Evolutionary conservation across 1,140 invertebrate species (phyloP).

Genomic region (Drosophila virilis): DNA sequence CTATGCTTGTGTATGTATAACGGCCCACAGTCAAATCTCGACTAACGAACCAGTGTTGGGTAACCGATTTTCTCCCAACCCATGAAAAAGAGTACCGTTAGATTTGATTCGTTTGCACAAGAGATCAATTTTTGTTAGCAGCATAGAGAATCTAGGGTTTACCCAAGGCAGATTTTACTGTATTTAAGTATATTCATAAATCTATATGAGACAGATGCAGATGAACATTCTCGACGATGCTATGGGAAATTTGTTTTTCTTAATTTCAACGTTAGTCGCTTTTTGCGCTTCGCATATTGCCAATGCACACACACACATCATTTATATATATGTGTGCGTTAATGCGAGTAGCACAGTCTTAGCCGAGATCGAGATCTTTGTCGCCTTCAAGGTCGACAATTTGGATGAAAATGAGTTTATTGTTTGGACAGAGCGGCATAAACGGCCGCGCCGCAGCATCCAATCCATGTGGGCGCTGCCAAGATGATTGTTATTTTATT

Average conservation of each 20-base stretch:
- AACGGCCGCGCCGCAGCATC: conserved; percentile 32
- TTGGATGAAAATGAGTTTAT: conserved; percentile 80
- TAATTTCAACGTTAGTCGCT: conserved; percentile 30
- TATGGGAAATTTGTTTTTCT: conserved; percentile 44
- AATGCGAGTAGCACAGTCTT: conserved; percentile 4
- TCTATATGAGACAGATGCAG: conserved; percentile 5
- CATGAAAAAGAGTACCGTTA: too few relatives aligned
- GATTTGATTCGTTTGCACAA: too few relatives aligned
- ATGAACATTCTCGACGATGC: conserved; percentile 53
- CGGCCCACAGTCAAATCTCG: neutral
- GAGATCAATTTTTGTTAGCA: too few relatives aligned
- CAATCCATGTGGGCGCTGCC: conserved; percentile 65
- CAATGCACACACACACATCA: conserved; percentile 16
- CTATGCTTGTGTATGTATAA: conserved; percentile 4
- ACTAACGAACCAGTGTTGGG: neutral
- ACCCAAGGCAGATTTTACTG: neutral
- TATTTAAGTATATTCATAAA: conserved; percentile 24
- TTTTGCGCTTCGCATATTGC: conserved; percentile 27
- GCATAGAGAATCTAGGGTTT: too few relatives aligned
- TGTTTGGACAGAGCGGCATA: conserved; percentile 71
- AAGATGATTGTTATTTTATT: conserved; percentile 74
- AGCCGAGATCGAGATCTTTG: conserved; percentile 47
- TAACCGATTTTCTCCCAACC: too few relatives aligned
- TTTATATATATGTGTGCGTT: conserved; percentile 18
- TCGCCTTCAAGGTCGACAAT: conserved; percentile 66